Percentiles rank a stretch among this genome's conserved stretches.
phyloP scores from a whole-genome alignment of 2,113 vertebrate genomes.

The Peucedramus taeniatus region DNA sequence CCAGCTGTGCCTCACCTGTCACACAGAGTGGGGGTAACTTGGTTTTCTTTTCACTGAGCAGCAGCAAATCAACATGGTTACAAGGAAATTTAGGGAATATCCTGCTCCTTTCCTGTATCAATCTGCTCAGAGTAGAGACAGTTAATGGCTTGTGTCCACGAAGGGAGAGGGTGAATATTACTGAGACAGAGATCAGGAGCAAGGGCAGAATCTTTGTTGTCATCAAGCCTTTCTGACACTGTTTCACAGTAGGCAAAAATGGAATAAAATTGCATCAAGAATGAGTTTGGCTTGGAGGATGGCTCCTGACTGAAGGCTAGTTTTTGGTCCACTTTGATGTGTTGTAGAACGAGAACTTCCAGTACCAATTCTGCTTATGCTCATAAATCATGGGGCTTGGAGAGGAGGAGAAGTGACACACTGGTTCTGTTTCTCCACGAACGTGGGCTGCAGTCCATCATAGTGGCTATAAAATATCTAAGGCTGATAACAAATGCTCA shows the following conservation, averaged over 20 bases:
- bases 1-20: not conserved
- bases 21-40: rapidly evolving
- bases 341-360: conserved; percentile 60
- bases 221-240: not conserved
- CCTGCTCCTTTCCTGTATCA: not conserved
- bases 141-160: rapidly evolving
- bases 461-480: not conserved
- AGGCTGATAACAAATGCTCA: conserved; percentile 16
- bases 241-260: conserved; percentile 21
- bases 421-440: not conserved
- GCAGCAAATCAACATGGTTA: not conserved
- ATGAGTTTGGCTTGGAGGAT: not conserved
- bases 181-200: not conserved
- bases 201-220: not conserved
- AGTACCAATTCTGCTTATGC: conserved; percentile 36
- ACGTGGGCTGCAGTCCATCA: not conserved
- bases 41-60: not conserved
- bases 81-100: not conserved
- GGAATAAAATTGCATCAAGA: conserved; percentile 42
- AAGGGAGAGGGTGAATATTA: not conserved
- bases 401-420: not conserved
- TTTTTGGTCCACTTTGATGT: conserved; percentile 62
- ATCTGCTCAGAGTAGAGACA: not conserved
- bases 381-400: not conserved
- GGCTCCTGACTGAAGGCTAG: conserved; percentile 47